Conservation (phyloP, 2,113 vertebrate genomes). For the Actinemys pallida region DNA sequence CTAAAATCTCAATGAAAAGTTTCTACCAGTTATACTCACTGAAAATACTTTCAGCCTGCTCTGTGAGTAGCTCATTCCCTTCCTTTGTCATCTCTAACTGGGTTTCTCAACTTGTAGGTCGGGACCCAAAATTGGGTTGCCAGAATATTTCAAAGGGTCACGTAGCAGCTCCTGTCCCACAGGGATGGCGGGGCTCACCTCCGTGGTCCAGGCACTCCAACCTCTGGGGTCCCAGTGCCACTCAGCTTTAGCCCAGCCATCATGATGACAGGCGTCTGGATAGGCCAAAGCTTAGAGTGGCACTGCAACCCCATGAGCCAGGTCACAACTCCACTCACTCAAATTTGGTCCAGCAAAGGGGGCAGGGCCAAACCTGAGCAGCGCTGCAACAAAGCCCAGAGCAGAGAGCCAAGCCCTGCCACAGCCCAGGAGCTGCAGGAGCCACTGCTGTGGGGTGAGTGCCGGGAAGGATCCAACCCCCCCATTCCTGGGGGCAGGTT, state of each 20-base stretch:
- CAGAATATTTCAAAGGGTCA: background rate
- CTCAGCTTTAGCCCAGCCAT: background rate
- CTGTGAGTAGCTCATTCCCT: background rate
- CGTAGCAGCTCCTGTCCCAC: background rate
- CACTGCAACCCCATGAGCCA: background rate
- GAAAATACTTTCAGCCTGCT: no score
- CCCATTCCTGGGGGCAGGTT: no score
- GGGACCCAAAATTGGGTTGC: background rate
- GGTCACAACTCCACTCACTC: background rate
- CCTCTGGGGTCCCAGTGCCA: no score
- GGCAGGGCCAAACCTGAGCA: background rate
- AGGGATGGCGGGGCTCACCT: background rate
- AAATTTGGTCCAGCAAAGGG: background rate
- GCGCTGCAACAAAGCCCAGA: background rate
- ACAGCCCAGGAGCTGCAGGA: background rate
- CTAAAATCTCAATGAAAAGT: background rate
- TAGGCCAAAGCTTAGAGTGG: background rate
- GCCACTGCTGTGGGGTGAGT: background rate
- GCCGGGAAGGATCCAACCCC: no score
- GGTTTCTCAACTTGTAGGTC: background rate
- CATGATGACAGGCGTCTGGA: background rate
- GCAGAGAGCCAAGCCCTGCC: background rate
- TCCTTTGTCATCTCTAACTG: background rate
- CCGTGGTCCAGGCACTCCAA: background rate
- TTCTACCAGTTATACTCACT: background rate